Evolutionary conservation across 2,888 invertebrate species (phyloP).

Genomic region (Punctoribates punctum): DNA sequence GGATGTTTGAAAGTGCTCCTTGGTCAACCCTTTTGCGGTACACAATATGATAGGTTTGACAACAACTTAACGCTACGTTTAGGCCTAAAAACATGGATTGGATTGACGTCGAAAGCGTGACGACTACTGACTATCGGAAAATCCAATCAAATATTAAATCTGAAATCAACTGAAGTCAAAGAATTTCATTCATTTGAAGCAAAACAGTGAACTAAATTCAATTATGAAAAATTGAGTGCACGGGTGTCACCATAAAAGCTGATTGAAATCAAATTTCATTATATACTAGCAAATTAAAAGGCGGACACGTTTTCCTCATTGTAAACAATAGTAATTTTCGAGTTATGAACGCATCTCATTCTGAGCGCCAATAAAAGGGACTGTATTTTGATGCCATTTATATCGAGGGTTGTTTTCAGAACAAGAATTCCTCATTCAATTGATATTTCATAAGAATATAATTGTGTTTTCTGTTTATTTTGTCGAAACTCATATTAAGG

Average conservation of each 20-base stretch:
- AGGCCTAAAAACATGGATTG: not conserved
- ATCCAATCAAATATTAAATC: not conserved
- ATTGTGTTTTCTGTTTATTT: too few species aligned
- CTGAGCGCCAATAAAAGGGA: not conserved
- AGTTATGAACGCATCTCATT: constrained; percentile 19
- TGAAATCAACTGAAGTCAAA: not conserved
- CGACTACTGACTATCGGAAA: not conserved
- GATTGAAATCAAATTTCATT: constrained; percentile 8
- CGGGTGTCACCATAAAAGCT: constrained; percentile 15
- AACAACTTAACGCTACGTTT: not conserved
- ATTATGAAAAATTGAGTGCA: not conserved
- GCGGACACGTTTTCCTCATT: not conserved
- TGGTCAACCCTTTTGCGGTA: too few species aligned
- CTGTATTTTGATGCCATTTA: not conserved
- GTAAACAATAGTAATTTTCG: not conserved
- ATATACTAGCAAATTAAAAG: constrained; percentile 5
- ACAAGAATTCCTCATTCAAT: too few species aligned
- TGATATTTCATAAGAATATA: too few species aligned
- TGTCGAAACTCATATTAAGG: too few species aligned
- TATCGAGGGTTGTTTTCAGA: too few species aligned
- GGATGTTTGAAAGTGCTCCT: too few species aligned
- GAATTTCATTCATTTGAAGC: not conserved
- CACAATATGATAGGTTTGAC: not conserved
- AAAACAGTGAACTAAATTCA: constrained; percentile 17
- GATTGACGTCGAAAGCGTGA: not conserved